Percentiles rank a stretch among this genome's conserved stretches.
Conservation (phyloP, 1,140 invertebrate genomes). For the Drosophila kurseongensis region DNA sequence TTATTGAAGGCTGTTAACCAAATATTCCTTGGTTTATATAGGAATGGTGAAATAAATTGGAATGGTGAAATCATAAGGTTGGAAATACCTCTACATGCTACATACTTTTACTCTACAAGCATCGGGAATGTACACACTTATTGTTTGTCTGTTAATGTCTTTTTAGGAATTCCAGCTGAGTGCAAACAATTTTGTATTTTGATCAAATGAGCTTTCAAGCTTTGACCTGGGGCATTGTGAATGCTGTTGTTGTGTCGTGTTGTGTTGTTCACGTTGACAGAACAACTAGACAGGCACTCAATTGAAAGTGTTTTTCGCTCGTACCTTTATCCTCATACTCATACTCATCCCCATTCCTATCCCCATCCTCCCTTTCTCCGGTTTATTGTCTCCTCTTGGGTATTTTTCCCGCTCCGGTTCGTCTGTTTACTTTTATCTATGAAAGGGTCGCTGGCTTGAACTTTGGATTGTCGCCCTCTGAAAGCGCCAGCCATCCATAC, state of each 20-base stretch:
- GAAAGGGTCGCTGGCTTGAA: constrained; percentile 1
- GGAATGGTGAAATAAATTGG: too few species aligned
- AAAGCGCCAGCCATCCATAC: neutral
- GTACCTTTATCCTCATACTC: neutral
- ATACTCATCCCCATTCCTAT: neutral
- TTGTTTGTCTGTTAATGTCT: constrained; percentile 3
- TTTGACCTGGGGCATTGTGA: constrained; percentile 6
- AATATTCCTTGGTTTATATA: too few species aligned
- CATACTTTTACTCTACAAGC: neutral
- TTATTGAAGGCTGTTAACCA: too few species aligned
- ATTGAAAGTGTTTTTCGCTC: constrained; percentile 9
- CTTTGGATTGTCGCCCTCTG: constrained; percentile 3
- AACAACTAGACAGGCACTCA: constrained; percentile 6
- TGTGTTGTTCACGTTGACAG: neutral
- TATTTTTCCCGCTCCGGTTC: neutral
- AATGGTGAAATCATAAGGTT: neutral
- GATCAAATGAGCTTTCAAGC: constrained; percentile 1
- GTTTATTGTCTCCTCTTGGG: neutral
- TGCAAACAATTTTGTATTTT: neutral
- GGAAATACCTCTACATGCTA: neutral
- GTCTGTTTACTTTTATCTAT: neutral
- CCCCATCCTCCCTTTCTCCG: neutral
- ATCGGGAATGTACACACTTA: too few species aligned
- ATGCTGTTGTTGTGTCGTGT: neutral
- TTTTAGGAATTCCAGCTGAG: neutral